Base-by-base conservation (phyloP, 1,140 invertebrate genomes). In the Lepidostoma basale region DNA sequence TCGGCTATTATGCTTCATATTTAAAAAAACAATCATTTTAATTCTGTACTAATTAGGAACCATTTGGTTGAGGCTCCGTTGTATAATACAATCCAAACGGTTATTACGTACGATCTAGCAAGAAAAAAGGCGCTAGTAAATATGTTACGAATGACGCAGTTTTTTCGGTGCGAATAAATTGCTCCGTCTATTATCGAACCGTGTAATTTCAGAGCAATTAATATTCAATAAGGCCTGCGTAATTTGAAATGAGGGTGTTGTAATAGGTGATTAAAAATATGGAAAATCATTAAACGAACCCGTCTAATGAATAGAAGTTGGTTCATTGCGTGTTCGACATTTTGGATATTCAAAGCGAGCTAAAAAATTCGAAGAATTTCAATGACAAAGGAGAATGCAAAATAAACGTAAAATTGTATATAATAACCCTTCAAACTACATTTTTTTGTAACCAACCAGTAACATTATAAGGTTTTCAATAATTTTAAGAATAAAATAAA, bases 111-210 rank as follows among this genome's bases (percentile, higher is more conserved):
- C n/a, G n/a, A n/a, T 4, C 52, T 36, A 9, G 16, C 3, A 25
- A 56, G 30, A 56, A 56, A 56, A n/a, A 49, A 23, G 45, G 45
- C 45, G 45, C 22, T 9, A 18, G 36, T 54, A 22, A 56, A 56
- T 56, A 56, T 20, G 26, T 36, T 22, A 33, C 16, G 12, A 22
- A 56, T 56, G 6, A 16, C 28, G 28, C 18, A 22, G 52, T 33
- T 56, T 33, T n/a, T 49, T 49, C 23, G 20, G 22, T 12, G 52
- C 28, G 28, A 56, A 56, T 56, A 39, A 56, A 56, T 56, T 56
- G 23, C 14, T 18, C n/a, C 23, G 28, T 18, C 52, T 22, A n/a
- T 33, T 18, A 33, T 56, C 14, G 26, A 49, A 49, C 3, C 28
- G 28, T 56, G 20, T 39, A 36, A 33, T 56, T 56, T 56, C 3